A percentile compares a stretch with the other conserved stretches of the same genome.
Conservation (phyloP, 2,888 invertebrate species). For the Chymomyza procnemis region DNA sequence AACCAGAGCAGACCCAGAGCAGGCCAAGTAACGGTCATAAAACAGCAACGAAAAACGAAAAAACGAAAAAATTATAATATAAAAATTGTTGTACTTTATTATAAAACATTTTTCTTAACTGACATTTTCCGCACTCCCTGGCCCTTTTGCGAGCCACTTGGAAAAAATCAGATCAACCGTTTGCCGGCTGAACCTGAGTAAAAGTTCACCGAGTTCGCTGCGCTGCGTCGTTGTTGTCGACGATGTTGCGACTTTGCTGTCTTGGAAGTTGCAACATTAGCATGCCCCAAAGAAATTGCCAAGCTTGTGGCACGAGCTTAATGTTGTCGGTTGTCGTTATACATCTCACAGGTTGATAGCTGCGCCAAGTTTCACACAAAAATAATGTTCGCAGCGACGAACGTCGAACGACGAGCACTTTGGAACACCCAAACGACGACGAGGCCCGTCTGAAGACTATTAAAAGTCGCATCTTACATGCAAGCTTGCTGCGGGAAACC, state of each 20-base stretch:
- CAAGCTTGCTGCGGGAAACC: not conserved
- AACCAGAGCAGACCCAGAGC: slow-evolving; percentile 20
- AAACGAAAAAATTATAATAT: slow-evolving; percentile 47
- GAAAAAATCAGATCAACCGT: slow-evolving; percentile 57
- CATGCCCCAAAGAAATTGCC: slow-evolving; percentile 30
- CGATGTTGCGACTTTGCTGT: slow-evolving; percentile 57
- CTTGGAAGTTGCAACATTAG: slow-evolving; percentile 55
- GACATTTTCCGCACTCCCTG: not conserved
- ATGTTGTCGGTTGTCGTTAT: slow-evolving; percentile 63
- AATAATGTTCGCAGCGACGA: not conserved
- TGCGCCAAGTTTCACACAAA: not conserved
- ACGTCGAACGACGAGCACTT: not conserved
- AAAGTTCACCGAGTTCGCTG: slow-evolving; percentile 54
- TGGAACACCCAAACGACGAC: not conserved
- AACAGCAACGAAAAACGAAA: slow-evolving; percentile 21
- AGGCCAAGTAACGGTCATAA: not conserved
- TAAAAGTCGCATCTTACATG: not conserved
- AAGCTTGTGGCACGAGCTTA: slow-evolving; percentile 69
- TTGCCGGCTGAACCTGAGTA: slow-evolving; percentile 55
- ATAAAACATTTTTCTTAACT: slow-evolving; percentile 5
- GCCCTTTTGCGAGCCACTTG: not conserved
- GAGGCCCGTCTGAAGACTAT: not conserved
- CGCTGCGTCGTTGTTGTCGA: slow-evolving; percentile 45
- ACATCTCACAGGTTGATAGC: slow-evolving; percentile 66
- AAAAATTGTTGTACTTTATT: slow-evolving; percentile 43